Evolutionary conservation across 2,888 invertebrate genomes (phyloP), one percentile per base, ranked within the genome.

Genomic region (Chymomyza amoena): DNA sequence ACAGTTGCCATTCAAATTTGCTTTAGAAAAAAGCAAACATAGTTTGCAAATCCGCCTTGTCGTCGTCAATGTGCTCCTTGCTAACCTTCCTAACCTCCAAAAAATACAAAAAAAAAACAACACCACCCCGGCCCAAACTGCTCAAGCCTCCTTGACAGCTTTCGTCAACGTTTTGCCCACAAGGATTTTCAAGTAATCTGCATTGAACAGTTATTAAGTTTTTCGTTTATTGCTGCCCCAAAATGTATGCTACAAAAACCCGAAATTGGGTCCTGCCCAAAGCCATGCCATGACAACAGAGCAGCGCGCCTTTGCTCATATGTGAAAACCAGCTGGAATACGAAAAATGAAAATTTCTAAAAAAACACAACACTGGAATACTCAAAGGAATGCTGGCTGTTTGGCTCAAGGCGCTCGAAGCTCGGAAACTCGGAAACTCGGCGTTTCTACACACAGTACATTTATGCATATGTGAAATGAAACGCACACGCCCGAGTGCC

Each of bases 121-220:
- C 28, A 28, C 28, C 28, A 28, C 5, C 7, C 32, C 32, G 7
- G 7, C 32, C 6, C 1, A 32, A 32, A 3, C 7, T 32, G 6
- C 7, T 32, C 32, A 7, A 32, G 32, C 32, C 39, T 45, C 6
- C 39, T 45, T 13, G 39, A 13, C 39, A 45, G 39, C 39, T 45
- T 13, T 45, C 39, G 13, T 45, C 39, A 45, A 45, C 39, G 13
- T 45, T 13, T 61, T 75, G 68, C 66, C 73, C 65, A 9, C 66
- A 65, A 68, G 69, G 70, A 76, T 69, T 66, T 64, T 39, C 71
- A 59, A 74, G 80, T 87, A 82, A 85, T 85, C 87, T 75, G 75
- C 77, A 87, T 83, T 78, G 83, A 84, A 73, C 76, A 82, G 85
- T 82, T 85, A 80, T 87, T 84, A 82, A 78, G 73, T 78, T 84